phyloP scores from a whole-genome alignment of 2,888 invertebrate genomes.

The Ornithoptera alexandrae region DNA sequence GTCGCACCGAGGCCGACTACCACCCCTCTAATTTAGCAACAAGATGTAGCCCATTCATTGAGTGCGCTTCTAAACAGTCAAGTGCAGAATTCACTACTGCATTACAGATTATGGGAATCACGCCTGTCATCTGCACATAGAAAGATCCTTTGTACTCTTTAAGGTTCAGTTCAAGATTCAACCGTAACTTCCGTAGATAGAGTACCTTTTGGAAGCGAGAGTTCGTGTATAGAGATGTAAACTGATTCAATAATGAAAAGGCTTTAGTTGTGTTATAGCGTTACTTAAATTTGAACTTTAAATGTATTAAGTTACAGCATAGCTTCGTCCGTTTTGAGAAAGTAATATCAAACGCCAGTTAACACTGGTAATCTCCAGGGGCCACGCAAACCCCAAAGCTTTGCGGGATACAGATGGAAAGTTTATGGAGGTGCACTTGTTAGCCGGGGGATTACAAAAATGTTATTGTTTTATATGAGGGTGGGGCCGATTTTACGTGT shows the following conservation, averaged over 20 bases:
- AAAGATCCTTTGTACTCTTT: slow-evolving; percentile 37
- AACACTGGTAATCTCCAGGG: slow-evolving; percentile 64
- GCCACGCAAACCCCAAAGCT: slow-evolving; percentile 63
- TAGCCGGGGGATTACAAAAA: slow-evolving; percentile 72
- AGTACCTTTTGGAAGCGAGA: slow-evolving; percentile 35
- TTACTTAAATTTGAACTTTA: slow-evolving; percentile 37
- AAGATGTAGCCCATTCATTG: slow-evolving; percentile 67
- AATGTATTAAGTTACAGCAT: slow-evolving; percentile 23
- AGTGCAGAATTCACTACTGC: slow-evolving; percentile 73
- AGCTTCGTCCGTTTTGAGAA: slow-evolving; percentile 36
- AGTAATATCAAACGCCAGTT: slow-evolving; percentile 64
- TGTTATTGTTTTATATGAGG: slow-evolving; percentile 70
- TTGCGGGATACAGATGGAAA: slow-evolving; percentile 70
- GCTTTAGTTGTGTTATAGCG: slow-evolving; percentile 34
- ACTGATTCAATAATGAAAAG: slow-evolving; percentile 36
- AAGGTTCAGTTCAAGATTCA: not conserved
- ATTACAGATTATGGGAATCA: slow-evolving; percentile 77
- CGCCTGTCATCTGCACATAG: slow-evolving; percentile 45
- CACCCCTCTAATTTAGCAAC: slow-evolving; percentile 53
- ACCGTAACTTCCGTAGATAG: slow-evolving; percentile 27
- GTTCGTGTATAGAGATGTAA: slow-evolving; percentile 41
- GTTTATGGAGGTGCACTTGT: slow-evolving; percentile 76
- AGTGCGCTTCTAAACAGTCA: slow-evolving; percentile 53
- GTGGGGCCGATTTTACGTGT: slow-evolving; percentile 63
- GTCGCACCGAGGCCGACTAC: slow-evolving; percentile 40